These are phyloP conservation scores for Larimichthys polyactis DNA, from an alignment of 2,113 vertebrate genomes.

Conservation along the genomic window DNA sequence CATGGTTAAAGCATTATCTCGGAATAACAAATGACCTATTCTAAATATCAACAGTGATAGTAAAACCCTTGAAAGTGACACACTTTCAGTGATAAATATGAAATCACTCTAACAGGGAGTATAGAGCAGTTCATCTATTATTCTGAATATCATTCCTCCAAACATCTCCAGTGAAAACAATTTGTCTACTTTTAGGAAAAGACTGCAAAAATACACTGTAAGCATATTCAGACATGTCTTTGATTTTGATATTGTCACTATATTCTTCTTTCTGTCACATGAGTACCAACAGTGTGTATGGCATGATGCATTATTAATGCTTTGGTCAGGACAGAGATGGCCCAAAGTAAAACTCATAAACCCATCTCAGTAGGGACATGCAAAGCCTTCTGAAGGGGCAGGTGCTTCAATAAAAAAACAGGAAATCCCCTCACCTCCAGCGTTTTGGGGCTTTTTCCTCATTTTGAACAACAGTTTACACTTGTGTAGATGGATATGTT, in stretches of 20 bases:
- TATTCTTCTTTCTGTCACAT: background rate
- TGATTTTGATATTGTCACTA: background rate
- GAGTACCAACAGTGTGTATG: background rate
- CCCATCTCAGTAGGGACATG: slow-evolving; percentile 6
- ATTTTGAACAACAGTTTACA: slow-evolving; percentile 9
- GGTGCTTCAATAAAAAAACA: background rate
- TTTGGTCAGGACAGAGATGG: slow-evolving; percentile 6
- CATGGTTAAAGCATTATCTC: slow-evolving; percentile 15
- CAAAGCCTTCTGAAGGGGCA: background rate
- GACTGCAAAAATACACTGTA: background rate
- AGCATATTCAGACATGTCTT: background rate
- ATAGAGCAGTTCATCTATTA: slow-evolving; percentile 7
- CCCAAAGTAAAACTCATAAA: slow-evolving; percentile 35
- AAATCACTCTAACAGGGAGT: background rate
- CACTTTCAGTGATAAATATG: background rate
- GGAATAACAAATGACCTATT: slow-evolving; percentile 17
- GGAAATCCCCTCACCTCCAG: slow-evolving; percentile 12
- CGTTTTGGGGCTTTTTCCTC: background rate
- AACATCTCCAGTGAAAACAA: slow-evolving; percentile 11
- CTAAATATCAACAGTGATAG: slow-evolving; percentile 24
- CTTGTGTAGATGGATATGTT: slow-evolving; percentile 5
- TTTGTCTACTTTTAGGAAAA: background rate
- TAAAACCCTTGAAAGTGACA: slow-evolving; percentile 3
- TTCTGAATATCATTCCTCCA: slow-evolving; percentile 7
- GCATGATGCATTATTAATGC: slow-evolving; percentile 21